Base-by-base conservation (phyloP, 1,140 invertebrate species). In the Meloidogyne exigua region DNA sequence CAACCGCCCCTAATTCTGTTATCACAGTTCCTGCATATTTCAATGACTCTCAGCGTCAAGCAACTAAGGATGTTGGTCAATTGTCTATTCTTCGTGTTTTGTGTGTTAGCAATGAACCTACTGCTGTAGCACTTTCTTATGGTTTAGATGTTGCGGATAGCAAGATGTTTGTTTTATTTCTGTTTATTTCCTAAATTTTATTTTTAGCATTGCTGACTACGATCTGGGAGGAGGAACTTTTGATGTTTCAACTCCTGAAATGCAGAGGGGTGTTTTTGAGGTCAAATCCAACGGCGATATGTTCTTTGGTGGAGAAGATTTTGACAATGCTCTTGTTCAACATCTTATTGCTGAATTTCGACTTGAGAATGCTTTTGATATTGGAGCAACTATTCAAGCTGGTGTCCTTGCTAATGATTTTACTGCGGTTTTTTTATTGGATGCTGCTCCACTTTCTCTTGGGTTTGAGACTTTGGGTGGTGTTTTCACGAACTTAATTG, bases 171-270 rank as follows among this genome's bases (percentile, higher is more conserved):
- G 5, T n/a, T 5, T 67, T 67, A 18, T 5, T 32, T 32, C 5
- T n/a, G 4, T 67, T 70, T 88, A 89, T 63, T 78, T 90, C 2
- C 13, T 49, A 39, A 28, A 67, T 4, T 39, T 67, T 28, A 15
- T 28, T 67, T 32, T 39, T 15, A 28, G 65, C 36, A 67, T 39
- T 15, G 65, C 65, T 4, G 90, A 91, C 81, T 97, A 95, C 88
- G 95, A 97, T 90, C 90, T 98, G 80, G 95, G 95, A 79, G 95
- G 95, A 88, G 95, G 95, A 86, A 97, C 95, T 82, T 97, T 97
- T 87, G 94, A 96, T 90, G 94, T 96, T 13, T 96, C 94, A 28
- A 93, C 96, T 85, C 89, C 96, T 77, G 94, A 93, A 77, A 95
- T 96, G 88, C 94, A 95, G 87, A 93, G 95, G 88, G 94, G 94